A percentile compares a stretch with the other conserved stretches of the same genome.
Conservation (phyloP, 2,797 vertebrate genomes). For the Danio jaintianensis region DNA sequence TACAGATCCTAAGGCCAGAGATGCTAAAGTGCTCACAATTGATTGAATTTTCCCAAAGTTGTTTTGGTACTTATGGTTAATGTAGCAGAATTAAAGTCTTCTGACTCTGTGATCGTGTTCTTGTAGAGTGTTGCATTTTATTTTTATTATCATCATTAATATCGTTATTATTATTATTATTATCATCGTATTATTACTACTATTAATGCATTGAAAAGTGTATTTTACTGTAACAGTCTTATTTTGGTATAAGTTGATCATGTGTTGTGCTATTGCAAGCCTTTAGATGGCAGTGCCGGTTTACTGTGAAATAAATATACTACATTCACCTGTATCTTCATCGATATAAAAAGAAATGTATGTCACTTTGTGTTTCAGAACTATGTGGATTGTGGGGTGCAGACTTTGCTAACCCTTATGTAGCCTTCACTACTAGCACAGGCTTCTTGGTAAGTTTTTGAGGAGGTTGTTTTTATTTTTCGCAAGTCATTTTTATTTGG, state of each 20-base stretch:
- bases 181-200: no score
- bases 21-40: no score
- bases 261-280: constrained; percentile 17
- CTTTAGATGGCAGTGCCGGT: constrained; percentile 68
- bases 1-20: not conserved
- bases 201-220: no score
- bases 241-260: no score
- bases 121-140: no score
- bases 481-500: not conserved
- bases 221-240: no score
- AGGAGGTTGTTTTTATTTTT: not conserved
- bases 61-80: no score
- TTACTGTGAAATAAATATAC: constrained; percentile 6
- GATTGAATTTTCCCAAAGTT: no score
- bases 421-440: constrained; percentile 62
- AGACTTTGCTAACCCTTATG: constrained; percentile 78
- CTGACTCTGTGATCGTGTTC: no score
- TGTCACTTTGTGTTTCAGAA: constrained; percentile 66
- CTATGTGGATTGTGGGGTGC: constrained; percentile 80
- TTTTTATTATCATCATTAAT: no score
- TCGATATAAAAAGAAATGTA: not conserved
- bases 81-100: no score
- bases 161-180: no score
- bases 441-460: constrained; percentile 37
- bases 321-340: not conserved